A percentile compares a stretch with the other conserved stretches of the same genome.
phyloP scores from a whole-genome alignment of 2,888 invertebrate genomes.

The Hemaris fuciformis region DNA sequence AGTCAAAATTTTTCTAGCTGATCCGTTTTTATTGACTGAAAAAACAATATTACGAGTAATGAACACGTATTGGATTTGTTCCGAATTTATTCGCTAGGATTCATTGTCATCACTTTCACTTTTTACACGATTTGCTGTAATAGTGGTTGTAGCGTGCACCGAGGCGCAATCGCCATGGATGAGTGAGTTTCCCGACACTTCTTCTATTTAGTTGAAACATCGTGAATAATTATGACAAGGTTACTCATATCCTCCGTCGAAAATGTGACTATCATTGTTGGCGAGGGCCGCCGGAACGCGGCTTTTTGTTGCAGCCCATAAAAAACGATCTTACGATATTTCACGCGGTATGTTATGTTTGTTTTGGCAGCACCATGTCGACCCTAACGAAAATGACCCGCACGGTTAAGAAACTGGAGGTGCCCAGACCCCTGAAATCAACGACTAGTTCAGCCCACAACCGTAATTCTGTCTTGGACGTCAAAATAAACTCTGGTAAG shows the following conservation, averaged over 20 bases:
- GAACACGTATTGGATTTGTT: conserved; percentile 80
- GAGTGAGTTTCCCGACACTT: conserved; percentile 73
- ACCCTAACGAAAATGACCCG: conserved; percentile 84
- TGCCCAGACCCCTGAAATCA: conserved; percentile 87
- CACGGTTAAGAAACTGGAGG: conserved; percentile 87
- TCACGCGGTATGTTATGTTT: conserved; percentile 29
- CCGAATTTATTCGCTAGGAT: conserved; percentile 79
- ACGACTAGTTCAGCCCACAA: conserved; percentile 80
- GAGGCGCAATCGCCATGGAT: conserved; percentile 74
- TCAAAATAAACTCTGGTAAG: conserved; percentile 79
- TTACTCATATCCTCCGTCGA: conserved; percentile 61
- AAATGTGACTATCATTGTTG: conserved; percentile 56
- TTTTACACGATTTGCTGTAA: conserved; percentile 70
- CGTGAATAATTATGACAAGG: conserved; percentile 64
- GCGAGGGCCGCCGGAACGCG: conserved; percentile 29
- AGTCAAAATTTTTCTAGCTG: conserved; percentile 77
- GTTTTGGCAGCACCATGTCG: conserved; percentile 74
- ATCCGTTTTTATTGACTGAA: conserved; percentile 70
- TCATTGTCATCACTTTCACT: conserved; percentile 82
- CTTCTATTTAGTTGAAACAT: conserved; percentile 52
- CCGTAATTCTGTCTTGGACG: conserved; percentile 75
- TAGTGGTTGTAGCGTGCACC: conserved; percentile 67
- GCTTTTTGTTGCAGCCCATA: conserved; percentile 22
- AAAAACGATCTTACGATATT: conserved; percentile 15
- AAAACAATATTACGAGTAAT: conserved; percentile 75